phyloP scores from a whole-genome alignment of 2,113 vertebrate genomes.

The Leptobrachium leishanense region DNA sequence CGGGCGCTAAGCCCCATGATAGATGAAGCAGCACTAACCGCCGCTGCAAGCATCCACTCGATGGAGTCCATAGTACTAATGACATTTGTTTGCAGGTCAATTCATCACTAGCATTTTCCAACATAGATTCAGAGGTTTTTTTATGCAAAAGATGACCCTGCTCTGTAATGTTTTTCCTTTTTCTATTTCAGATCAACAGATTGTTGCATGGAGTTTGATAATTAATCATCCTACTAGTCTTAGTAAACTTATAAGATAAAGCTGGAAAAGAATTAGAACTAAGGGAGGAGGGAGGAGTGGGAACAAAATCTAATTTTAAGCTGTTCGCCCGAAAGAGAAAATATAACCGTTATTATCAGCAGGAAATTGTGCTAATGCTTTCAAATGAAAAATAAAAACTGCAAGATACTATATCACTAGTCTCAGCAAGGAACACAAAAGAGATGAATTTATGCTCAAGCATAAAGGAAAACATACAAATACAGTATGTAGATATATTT shows the following conservation, averaged over 20 bases:
- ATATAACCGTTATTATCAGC: constrained; percentile 20
- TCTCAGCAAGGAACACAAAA: constrained; percentile 16
- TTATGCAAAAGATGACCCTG: not conserved
- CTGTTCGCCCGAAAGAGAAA: constrained; percentile 26
- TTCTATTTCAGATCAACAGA: not conserved
- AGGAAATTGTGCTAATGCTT: constrained; percentile 35
- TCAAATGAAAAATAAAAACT: constrained; percentile 43
- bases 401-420: constrained; percentile 30
- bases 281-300: no score
- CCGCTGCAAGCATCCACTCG: no score
- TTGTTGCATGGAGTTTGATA: not conserved
- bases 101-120: no score
- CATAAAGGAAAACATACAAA: no score
- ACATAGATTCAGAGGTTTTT: no score
- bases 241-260: not conserved
- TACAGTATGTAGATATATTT: no score
- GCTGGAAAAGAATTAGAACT: not conserved
- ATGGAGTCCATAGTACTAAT: no score
- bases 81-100: no score
- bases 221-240: constrained; percentile 11
- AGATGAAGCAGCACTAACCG: no score
- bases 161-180: not conserved
- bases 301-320: constrained; percentile 30
- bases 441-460: no score
- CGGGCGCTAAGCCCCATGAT: no score